These are phyloP conservation scores for Stichopus chloronotus DNA, from an alignment of 35 echinoderm and acorn worm genomes.

Conservation along the genomic window DNA sequence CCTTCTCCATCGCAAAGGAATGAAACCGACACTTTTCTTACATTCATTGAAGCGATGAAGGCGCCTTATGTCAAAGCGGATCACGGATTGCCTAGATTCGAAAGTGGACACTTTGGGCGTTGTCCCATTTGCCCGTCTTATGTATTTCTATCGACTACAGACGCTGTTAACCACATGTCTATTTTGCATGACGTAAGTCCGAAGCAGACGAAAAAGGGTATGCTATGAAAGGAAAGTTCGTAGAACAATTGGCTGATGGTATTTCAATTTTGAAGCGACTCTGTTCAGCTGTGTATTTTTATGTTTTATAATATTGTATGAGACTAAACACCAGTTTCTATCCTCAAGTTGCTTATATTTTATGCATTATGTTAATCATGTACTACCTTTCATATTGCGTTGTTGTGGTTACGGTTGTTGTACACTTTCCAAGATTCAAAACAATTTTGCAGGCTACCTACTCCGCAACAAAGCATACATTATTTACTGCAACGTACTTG, in stretches of 20 bases:
- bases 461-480: not conserved
- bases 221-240: not conserved
- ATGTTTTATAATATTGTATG: not conserved
- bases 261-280: conserved; percentile 10
- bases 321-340: not conserved
- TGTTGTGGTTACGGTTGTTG: not conserved
- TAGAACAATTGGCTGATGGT: conserved; percentile 10
- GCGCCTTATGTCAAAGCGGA: not conserved
- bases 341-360: not conserved
- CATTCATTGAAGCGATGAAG: not conserved
- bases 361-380: not conserved
- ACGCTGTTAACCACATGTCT: conserved; percentile 1
- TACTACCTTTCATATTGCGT: not conserved
- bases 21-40: not conserved
- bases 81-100: not conserved
- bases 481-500: not conserved
- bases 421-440: conserved; percentile 1
- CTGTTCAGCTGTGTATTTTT: not conserved
- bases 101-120: not conserved
- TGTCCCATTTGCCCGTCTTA: not conserved
- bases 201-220: not conserved
- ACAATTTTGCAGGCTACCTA: not conserved
- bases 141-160: not conserved
- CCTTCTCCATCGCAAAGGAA: not conserved
- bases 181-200: conserved; percentile 8